Evolutionary conservation across 2,888 invertebrate species (phyloP), one percentile per base, ranked within the genome.

Genomic region (Lithosia quadra): DNA sequence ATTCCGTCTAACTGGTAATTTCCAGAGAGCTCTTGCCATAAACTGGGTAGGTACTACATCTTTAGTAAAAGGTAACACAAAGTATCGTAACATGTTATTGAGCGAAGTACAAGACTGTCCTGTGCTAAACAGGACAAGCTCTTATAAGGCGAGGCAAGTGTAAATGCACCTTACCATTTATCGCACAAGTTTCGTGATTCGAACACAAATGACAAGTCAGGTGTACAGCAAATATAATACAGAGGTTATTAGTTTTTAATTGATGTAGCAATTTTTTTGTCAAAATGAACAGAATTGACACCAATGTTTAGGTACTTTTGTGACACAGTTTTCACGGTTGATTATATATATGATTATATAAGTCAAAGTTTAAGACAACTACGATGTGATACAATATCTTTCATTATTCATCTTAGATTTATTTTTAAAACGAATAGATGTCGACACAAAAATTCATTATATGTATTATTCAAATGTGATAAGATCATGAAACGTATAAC

Each of bases 101-200:
- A 22, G 65, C 69, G 76, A 75, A 80, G 65, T 73, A 71, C 39
- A 62, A 68, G 65, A 28, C 24, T 13, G 18, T 62, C 24, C 63
- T 36, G 76, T 64, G 69, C 63, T 78, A 74, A 79, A 80, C 74
- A 79, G 59, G 67, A 22, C 57, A 34, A 24, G 43, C 55, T 28
- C 71, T 28, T 78, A 79, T 69, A 76, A 68, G 76, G 78, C 28
- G 22, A 60, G 65, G 61, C 28, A 57, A 58, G 61, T 65, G 65
- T 71, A 75, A 80, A 78, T 78, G 59, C 72, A 68, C 62, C 21
- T 10, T 43, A 61, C 79, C 72, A 71, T 71, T 76, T 72, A 71
- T 71, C 43, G 67, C 43, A 18, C 36, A n/a, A 9, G 68, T 63
- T 72, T 68, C 72, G 79, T 75, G 79, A 79, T 75, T 72, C 69